Conservation (phyloP, 30 jellyfish, hydroid and myxozoan species). For the Rhopilema esculentum region DNA sequence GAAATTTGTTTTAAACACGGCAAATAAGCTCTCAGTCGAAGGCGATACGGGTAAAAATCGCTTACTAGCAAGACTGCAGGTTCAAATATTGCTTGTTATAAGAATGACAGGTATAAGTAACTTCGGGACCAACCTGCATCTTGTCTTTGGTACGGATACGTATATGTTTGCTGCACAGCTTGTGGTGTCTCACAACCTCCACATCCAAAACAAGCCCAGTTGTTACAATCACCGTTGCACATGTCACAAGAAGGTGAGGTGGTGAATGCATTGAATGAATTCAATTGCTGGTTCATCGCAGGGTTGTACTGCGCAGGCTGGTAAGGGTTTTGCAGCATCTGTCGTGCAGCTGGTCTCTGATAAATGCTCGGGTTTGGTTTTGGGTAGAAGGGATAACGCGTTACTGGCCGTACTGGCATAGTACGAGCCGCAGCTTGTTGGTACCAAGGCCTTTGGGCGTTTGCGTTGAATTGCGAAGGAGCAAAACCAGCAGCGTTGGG, state of each 20-base stretch:
- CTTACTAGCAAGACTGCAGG: background rate
- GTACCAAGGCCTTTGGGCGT: constrained; percentile 28
- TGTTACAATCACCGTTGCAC: constrained; percentile 96
- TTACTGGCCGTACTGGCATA: constrained; percentile 6
- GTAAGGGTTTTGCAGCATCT: constrained; percentile 56
- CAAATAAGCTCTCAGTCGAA: background rate
- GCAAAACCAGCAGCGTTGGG: constrained; percentile 44
- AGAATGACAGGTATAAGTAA: background rate
- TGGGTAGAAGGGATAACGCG: constrained; percentile 27
- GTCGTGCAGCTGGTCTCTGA: constrained; percentile 67
- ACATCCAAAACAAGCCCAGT: constrained; percentile 94
- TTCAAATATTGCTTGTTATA: background rate
- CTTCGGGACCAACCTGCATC: constrained; percentile 96
- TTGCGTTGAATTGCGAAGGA: constrained; percentile 42
- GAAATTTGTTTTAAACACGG: background rate
- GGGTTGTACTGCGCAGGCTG: constrained; percentile 72
- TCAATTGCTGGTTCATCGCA: constrained; percentile 56
- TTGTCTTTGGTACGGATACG: constrained; percentile 89
- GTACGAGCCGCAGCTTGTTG: constrained; percentile 63
- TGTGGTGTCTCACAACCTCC: constrained; percentile 98
- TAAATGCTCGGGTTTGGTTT: constrained; percentile 52
- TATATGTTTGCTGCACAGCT: constrained; percentile 76
- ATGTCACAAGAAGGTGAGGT: constrained; percentile 77
- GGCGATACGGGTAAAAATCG: background rate
- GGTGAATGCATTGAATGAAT: constrained; percentile 59